Evolutionary conservation across 2,888 invertebrate species (phyloP).

Genomic region (Drosophila vallismaia): DNA sequence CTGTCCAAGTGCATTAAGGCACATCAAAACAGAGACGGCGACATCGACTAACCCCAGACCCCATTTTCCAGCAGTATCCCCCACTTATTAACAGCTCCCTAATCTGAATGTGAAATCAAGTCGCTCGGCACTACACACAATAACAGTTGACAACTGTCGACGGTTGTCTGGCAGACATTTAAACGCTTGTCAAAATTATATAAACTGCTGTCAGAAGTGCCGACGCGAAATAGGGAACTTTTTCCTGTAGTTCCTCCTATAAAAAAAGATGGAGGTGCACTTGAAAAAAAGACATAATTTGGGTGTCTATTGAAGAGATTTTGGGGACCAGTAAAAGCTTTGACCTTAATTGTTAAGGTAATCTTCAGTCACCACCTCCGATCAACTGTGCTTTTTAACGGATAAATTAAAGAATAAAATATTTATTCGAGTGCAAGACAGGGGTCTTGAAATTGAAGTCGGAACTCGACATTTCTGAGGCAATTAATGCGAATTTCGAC

Average conservation of each 20-base stretch:
- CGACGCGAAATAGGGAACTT: constrained; percentile 36
- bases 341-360: neutral
- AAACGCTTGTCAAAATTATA: constrained; percentile 75
- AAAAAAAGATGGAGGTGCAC: constrained; percentile 27
- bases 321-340: neutral
- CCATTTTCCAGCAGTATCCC: constrained; percentile 6
- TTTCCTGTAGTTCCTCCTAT: constrained; percentile 12
- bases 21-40: constrained; percentile 51
- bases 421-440: constrained; percentile 20
- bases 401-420: neutral
- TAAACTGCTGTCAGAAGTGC: constrained; percentile 62
- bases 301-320: neutral
- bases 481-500: constrained; percentile 79
- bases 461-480: constrained; percentile 59
- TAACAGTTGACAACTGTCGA: constrained; percentile 75
- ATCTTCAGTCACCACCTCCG: neutral
- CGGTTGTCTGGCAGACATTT: constrained; percentile 65
- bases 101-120: constrained; percentile 66
- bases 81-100: constrained; percentile 52
- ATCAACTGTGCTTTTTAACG: too few relatives aligned
- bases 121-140: constrained; percentile 47
- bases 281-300: constrained; percentile 4
- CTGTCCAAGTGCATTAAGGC: constrained; percentile 68
- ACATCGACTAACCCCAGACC: constrained; percentile 19
- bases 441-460: constrained; percentile 25